Percentiles rank a stretch among this genome's conserved stretches.
phyloP scores from a whole-genome alignment of 2,113 vertebrate species.

The Aphelocoma coerulescens region DNA sequence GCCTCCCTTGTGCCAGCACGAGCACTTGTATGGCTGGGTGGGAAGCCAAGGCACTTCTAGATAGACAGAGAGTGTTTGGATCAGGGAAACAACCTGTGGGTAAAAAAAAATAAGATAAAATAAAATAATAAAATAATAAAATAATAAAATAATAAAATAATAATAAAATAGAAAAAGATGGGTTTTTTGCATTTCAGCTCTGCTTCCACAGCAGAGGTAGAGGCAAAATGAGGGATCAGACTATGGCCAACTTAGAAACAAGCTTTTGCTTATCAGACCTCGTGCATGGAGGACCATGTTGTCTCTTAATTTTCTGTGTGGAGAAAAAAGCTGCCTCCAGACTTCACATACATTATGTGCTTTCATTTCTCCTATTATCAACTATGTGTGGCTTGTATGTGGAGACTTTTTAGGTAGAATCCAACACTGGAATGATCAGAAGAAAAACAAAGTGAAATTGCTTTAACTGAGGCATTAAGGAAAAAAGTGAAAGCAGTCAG shows the following conservation, averaged over 20 bases:
- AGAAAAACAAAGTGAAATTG: background rate
- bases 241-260: background rate
- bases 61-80: background rate
- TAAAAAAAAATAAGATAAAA: too few relatives aligned
- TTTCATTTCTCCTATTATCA: background rate
- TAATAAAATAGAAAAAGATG: background rate
- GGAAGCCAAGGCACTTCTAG: background rate
- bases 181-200: background rate
- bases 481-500: background rate
- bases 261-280: background rate
- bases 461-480: background rate
- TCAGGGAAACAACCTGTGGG: rapidly evolving
- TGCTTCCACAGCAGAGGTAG: background rate
- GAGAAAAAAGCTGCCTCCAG: background rate
- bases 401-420: background rate
- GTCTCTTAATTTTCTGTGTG: background rate
- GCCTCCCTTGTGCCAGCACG: background rate
- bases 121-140: too few relatives aligned
- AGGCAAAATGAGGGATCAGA: background rate
- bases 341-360: rapidly evolving
- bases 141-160: too few relatives aligned
- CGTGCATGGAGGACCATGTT: rapidly evolving
- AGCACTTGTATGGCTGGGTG: background rate
- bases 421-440: background rate
- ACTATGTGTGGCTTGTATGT: background rate